These are phyloP conservation scores for Patagioenas fasciata DNA, from an alignment of 2,113 vertebrate species.

Conservation along the genomic window DNA sequence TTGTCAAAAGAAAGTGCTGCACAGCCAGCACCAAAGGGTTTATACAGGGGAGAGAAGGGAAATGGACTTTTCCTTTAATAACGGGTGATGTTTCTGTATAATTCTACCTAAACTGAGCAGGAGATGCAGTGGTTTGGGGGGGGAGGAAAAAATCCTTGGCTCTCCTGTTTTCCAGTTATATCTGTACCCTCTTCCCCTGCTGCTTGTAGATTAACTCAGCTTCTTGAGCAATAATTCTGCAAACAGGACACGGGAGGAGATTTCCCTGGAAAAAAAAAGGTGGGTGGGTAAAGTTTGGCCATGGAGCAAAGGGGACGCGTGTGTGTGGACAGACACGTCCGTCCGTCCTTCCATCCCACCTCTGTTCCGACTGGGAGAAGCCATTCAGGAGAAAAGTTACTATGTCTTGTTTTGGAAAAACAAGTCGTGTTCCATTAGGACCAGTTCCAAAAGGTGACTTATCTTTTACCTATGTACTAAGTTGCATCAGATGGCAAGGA, in stretches of 20 bases:
- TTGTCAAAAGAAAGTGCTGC: background rate
- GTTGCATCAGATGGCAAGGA: background rate
- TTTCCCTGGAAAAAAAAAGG: background rate
- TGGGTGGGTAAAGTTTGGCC: background rate
- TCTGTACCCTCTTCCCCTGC: background rate
- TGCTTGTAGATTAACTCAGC: background rate
- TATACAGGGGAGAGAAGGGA: background rate
- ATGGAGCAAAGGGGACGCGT: background rate
- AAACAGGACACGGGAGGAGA: background rate
- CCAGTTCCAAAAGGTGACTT: slow-evolving; percentile 30
- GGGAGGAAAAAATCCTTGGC: background rate
- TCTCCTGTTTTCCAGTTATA: background rate
- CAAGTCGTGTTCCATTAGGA: background rate
- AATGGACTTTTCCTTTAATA: background rate
- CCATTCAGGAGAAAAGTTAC: background rate
- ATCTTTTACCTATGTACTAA: background rate
- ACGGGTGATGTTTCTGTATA: background rate
- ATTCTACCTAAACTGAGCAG: background rate
- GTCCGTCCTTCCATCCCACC: background rate
- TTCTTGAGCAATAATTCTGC: slow-evolving; percentile 15
- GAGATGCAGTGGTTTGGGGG: background rate
- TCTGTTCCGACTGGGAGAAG: background rate
- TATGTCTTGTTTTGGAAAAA: background rate
- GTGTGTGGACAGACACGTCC: background rate
- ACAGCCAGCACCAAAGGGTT: background rate